Evolutionary conservation across 2,113 vertebrate genomes (phyloP), one percentile per base, ranked within the genome.

Genomic region (Chroicocephalus ridibundus): DNA sequence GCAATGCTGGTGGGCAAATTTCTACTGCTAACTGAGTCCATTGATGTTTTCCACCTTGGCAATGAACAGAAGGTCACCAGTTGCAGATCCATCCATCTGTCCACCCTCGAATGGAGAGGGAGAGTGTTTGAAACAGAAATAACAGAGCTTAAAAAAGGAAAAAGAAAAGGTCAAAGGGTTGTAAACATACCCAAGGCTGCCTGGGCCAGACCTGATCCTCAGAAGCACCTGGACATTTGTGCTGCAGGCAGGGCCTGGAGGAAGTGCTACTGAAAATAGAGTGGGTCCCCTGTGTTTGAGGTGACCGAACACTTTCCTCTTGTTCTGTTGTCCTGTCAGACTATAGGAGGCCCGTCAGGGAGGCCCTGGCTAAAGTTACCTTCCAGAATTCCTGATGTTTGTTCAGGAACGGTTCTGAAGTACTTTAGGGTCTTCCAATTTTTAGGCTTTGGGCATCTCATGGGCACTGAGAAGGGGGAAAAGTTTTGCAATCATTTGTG

Each of bases 401-500:
- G 18, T 22, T 64, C 47, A 64, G 78, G 61, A 85, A 71, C 44
- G 29, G 15, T 57, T 85, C 36, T 87, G 44, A 42, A 1, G 0
- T 70, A n/a, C 62, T 82, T 80, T 9, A 40, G 21, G 55, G 10
- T 74, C 64, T 86, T 83, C 25, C 0, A 2, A 38, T 82, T 76
- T 71, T 38, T 82, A 81, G 62, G 46, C 52, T 86, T 69, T 62
- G 54, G 46, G 25, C 17, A 40, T 51, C 24, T 90, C 57, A 16
- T 24, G 38, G 34, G 15, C 0, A 1, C 52, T 77, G 62, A 82
- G 16, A 36, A 61, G 12, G 6, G 11, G 0, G 3, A 76, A 92
- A 79, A 44, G 6, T 65, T 71, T 94, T 90, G 31, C 64, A 72
- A 3, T 70, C 10, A 8, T 83, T 83, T 75, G 15, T 91, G 34